phyloP scores from a whole-genome alignment of 2,888 invertebrate species.

The Sphaerophoria rueppellii region DNA sequence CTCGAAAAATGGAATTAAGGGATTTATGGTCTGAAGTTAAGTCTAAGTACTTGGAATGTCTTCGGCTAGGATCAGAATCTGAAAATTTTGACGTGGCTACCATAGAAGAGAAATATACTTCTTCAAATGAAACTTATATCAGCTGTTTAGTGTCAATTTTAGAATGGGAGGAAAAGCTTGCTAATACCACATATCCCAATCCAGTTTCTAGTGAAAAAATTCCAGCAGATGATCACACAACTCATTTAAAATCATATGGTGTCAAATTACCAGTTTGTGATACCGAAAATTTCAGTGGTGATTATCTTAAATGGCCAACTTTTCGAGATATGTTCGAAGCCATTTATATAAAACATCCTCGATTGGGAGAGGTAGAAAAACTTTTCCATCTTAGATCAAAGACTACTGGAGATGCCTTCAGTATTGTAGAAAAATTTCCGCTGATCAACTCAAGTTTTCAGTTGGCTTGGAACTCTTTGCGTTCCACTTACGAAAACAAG shows the following conservation, averaged over 20 bases:
- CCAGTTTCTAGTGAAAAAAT: too few relatives aligned
- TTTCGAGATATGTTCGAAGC: neutral
- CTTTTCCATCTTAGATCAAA: neutral
- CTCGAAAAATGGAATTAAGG: too few relatives aligned
- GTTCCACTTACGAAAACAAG: neutral
- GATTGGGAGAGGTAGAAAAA: neutral
- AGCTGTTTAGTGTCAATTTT: too few relatives aligned
- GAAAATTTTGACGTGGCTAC: too few relatives aligned
- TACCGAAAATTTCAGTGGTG: neutral
- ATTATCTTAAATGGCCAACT: neutral
- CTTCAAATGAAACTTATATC: too few relatives aligned
- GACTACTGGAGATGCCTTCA: neutral
- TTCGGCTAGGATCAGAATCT: too few relatives aligned
- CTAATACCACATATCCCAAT: too few relatives aligned
- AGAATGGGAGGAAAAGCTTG: too few relatives aligned
- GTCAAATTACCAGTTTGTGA: neutral
- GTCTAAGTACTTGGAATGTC: too few relatives aligned
- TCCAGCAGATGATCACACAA: too few relatives aligned
- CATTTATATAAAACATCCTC: neutral
- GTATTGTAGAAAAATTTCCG: neutral
- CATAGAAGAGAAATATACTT: too few relatives aligned
- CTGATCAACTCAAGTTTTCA: neutral
- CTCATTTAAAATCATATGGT: neutral
- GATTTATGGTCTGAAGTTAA: too few relatives aligned
- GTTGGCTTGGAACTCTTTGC: constrained; percentile 8